Conservation (phyloP, 2,888 invertebrate genomes). For the Cryptocephalus moraei region DNA sequence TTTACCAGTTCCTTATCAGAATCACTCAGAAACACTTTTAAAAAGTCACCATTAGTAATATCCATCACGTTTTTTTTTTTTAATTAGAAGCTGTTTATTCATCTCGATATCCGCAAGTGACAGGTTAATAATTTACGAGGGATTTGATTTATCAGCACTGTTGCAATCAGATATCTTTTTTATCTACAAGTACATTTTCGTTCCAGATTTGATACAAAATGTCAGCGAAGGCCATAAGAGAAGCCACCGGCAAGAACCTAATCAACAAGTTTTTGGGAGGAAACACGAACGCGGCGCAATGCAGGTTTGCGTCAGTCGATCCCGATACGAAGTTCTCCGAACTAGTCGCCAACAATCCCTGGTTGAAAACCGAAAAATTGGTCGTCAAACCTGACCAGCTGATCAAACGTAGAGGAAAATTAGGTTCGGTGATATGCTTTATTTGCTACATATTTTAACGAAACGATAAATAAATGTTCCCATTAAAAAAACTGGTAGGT, state of each 20-base stretch:
- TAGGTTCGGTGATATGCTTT: constrained; percentile 41
- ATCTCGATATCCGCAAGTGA: no score
- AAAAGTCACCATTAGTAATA: no score
- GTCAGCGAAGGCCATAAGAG: constrained; percentile 95
- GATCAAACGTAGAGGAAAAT: constrained; percentile 95
- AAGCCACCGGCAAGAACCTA: constrained; percentile 88
- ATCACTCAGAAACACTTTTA: no score
- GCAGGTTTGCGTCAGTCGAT: constrained; percentile 73
- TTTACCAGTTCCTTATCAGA: no score
- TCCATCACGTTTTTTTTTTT: no score
- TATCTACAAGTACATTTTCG: constrained; percentile 1
- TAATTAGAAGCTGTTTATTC: no score
- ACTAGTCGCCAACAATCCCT: constrained; percentile 66
- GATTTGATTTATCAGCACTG: no score
- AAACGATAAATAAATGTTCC: no score
- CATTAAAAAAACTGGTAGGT: no score
- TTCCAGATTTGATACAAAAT: constrained; percentile 40
- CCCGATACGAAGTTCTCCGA: constrained; percentile 69
- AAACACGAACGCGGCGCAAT: constrained; percentile 57
- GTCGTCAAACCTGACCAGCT: constrained; percentile 99
- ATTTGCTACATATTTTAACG: no score
- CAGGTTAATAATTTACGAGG: no score
- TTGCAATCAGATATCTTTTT: background rate
- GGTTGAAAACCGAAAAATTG: constrained; percentile 76
- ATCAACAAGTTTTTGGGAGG: constrained; percentile 70